Percentiles rank a stretch among this genome's conserved stretches.
phyloP scores from a whole-genome alignment of 2,113 vertebrate species.

The Cyrtonyx montezumae region DNA sequence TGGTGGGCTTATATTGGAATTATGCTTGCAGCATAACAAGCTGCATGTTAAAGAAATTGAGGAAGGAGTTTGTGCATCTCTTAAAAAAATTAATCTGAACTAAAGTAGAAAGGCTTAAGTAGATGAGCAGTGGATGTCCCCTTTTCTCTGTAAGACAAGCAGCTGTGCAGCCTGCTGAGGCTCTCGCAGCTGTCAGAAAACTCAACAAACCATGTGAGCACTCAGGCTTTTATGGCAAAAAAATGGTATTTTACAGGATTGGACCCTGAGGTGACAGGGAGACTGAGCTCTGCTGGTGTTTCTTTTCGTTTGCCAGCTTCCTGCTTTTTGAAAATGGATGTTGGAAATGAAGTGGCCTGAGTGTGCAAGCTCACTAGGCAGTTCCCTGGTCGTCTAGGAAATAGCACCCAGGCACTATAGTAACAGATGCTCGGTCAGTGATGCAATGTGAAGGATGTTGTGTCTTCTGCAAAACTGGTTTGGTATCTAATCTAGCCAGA shows the following conservation, averaged over 20 bases:
- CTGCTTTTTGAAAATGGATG: not conserved
- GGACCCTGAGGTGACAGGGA: conserved; percentile 21
- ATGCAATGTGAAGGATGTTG: conserved; percentile 57
- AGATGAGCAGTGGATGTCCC: not conserved
- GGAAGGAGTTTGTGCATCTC: not conserved
- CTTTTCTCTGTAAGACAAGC: not conserved
- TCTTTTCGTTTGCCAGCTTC: conserved; percentile 5
- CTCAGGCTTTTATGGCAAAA: conserved; percentile 28
- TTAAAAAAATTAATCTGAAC: not conserved
- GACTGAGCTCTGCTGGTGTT: conserved; percentile 38
- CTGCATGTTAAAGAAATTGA: not conserved
- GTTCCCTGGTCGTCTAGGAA: conserved; percentile 75
- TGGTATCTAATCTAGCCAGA: conserved; percentile 75
- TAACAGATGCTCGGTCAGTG: conserved; percentile 76
- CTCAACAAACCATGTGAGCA: conserved; percentile 21
- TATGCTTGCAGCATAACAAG: not conserved
- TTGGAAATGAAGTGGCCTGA: not conserved
- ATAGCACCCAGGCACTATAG: conserved; percentile 68
- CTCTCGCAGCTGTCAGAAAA: conserved; percentile 32
- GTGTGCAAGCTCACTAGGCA: conserved; percentile 22
- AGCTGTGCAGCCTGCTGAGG: not conserved
- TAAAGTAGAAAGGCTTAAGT: not conserved
- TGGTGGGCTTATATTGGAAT: not conserved
- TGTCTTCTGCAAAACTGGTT: conserved; percentile 55
- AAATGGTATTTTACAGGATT: not conserved